Conservation (phyloP, 2,888 invertebrate species). For the Palloptera scutellata region DNA sequence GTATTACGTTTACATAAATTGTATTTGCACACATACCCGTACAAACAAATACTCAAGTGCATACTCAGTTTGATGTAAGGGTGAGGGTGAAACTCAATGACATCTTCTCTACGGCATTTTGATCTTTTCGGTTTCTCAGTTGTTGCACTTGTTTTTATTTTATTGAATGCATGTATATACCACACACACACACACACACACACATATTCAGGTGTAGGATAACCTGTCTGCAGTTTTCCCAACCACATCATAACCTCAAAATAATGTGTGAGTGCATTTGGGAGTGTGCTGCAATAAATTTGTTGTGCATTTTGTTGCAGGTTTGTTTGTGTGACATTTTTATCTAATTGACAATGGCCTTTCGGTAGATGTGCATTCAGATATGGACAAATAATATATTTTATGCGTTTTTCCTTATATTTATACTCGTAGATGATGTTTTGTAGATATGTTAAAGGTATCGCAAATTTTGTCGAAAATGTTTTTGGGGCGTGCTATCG, state of each 20-base stretch:
- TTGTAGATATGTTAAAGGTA: conserved; percentile 6
- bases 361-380: conserved; percentile 33
- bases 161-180: too few relatives aligned
- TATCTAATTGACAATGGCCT: conserved; percentile 58
- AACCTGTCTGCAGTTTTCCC: too few relatives aligned
- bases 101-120: neutral
- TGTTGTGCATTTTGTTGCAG: conserved; percentile 42
- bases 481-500: conserved; percentile 52
- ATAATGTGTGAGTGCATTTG: neutral
- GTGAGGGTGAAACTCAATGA: conserved; percentile 3
- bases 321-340: conserved; percentile 63
- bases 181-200: neutral
- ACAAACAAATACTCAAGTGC: neutral
- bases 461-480: conserved; percentile 39
- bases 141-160: too few relatives aligned
- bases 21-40: conserved; percentile 34
- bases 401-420: conserved; percentile 1
- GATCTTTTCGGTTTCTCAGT: neutral
- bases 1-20: conserved; percentile 47
- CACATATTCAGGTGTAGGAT: neutral
- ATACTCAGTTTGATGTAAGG: too few relatives aligned
- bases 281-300: conserved; percentile 49
- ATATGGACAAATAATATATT: conserved; percentile 7
- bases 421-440: conserved; percentile 13
- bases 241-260: neutral